A percentile compares a stretch with the other conserved stretches of the same genome.
Conservation (phyloP, 2,113 vertebrate genomes). For the Psophia crepitans region DNA sequence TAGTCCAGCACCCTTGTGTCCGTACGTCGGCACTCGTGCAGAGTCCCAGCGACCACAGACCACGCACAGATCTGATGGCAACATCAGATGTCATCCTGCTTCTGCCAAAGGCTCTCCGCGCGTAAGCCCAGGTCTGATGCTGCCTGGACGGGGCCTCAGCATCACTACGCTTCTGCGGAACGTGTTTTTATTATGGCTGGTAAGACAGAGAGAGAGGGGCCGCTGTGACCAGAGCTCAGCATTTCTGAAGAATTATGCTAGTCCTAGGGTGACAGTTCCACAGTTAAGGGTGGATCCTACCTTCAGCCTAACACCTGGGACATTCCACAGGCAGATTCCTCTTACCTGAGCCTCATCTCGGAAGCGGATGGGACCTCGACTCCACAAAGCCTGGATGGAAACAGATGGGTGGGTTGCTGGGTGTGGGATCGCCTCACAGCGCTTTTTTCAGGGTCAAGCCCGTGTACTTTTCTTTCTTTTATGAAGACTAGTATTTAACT, state of each 20-base stretch:
- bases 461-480: neutral
- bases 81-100: neutral
- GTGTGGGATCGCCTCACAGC: neutral
- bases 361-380: neutral
- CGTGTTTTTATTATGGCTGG: neutral
- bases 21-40: neutral
- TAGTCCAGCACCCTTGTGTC: neutral
- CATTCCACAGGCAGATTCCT: neutral
- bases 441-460: neutral
- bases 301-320: neutral
- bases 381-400: neutral
- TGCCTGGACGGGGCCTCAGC: accelerated
- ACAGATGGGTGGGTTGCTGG: neutral
- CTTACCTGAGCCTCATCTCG: neutral
- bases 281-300: neutral
- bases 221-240: accelerated
- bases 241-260: neutral
- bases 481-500: neutral
- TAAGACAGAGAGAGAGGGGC: neutral
- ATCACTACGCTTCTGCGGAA: neutral
- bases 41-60: neutral
- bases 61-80: accelerated
- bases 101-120: neutral
- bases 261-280: neutral
- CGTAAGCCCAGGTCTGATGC: neutral